A percentile compares a stretch with the other conserved stretches of the same genome.
phyloP scores from a whole-genome alignment of 1,140 invertebrate genomes.

The Diorhabda sublineata region DNA sequence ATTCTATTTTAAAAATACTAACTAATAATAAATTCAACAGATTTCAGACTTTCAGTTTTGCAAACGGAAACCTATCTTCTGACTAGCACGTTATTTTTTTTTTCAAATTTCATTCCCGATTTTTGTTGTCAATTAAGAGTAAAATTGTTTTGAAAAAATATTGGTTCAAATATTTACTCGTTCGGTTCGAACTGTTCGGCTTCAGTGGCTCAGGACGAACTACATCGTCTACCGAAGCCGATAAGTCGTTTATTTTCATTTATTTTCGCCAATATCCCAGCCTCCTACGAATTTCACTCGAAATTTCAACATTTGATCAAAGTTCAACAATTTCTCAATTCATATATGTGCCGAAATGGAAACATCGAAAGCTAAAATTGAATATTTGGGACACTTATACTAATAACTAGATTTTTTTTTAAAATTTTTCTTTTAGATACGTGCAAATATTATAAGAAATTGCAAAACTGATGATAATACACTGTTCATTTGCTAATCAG shows the following conservation, averaged over 20 bases:
- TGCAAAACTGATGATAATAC: not conserved
- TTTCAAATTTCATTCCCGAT: not conserved
- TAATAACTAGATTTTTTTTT: constrained; percentile 24
- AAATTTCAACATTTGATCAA: constrained; percentile 23
- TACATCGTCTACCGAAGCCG: constrained; percentile 38
- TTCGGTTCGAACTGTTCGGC: constrained; percentile 27
- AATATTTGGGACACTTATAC: constrained; percentile 31
- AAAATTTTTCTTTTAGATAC: constrained; percentile 12
- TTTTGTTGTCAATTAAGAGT: constrained; percentile 16
- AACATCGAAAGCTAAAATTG: constrained; percentile 39
- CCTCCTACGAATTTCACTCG: constrained; percentile 35
- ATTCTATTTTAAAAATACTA: constrained; percentile 1
- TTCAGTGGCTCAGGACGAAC: constrained; percentile 43
- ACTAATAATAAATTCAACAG: constrained; percentile 3
- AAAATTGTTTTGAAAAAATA: constrained; percentile 31
- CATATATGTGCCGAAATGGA: constrained; percentile 28
- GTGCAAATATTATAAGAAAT: not conserved
- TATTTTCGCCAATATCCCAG: constrained; percentile 39
- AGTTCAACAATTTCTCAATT: constrained; percentile 21
- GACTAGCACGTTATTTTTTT: constrained; percentile 3
- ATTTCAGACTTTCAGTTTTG: not conserved
- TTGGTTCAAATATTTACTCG: constrained; percentile 27
- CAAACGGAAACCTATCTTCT: constrained; percentile 9
- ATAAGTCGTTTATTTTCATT: constrained; percentile 26
- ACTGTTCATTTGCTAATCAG: constrained; percentile 5